These are phyloP conservation scores for Meghimatium bilineatum DNA, from an alignment of 2,888 invertebrate species.

Conservation along the genomic window DNA sequence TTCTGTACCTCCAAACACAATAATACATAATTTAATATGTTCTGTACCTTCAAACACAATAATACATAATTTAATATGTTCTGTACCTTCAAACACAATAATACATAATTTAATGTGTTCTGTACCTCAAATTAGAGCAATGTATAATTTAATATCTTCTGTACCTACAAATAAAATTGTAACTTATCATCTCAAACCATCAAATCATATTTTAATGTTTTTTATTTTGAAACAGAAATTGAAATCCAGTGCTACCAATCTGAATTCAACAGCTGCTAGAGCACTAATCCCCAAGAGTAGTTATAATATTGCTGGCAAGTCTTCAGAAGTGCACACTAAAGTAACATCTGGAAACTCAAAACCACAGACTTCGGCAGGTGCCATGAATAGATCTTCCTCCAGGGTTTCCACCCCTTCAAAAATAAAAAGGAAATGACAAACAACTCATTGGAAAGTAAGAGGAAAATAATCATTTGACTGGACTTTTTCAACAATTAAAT, in stretches of 20 bases:
- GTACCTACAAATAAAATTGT: no score
- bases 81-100: no score
- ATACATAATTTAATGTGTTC: no score
- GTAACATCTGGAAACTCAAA: conserved; percentile 7
- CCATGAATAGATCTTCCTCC: conserved; percentile 10
- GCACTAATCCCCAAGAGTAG: conserved; percentile 10
- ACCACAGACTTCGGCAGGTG: conserved; percentile 4
- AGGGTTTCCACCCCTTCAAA: conserved; percentile 15
- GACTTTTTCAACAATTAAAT: background rate
- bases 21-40: no score
- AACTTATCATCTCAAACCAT: no score
- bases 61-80: no score
- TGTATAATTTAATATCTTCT: no score
- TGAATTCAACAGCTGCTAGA: conserved; percentile 3
- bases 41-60: no score
- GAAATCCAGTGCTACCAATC: background rate
- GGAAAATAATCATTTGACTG: background rate
- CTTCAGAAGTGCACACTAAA: conserved; percentile 14
- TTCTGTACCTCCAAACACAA: no score
- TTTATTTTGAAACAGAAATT: conserved; percentile 19
- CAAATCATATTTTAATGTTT: background rate
- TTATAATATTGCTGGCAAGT: conserved; percentile 5
- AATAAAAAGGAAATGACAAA: conserved; percentile 35
- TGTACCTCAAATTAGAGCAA: no score
- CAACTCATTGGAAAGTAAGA: background rate